Conservation (phyloP, 2,113 vertebrate genomes). For the Gorilla gorilla region DNA sequence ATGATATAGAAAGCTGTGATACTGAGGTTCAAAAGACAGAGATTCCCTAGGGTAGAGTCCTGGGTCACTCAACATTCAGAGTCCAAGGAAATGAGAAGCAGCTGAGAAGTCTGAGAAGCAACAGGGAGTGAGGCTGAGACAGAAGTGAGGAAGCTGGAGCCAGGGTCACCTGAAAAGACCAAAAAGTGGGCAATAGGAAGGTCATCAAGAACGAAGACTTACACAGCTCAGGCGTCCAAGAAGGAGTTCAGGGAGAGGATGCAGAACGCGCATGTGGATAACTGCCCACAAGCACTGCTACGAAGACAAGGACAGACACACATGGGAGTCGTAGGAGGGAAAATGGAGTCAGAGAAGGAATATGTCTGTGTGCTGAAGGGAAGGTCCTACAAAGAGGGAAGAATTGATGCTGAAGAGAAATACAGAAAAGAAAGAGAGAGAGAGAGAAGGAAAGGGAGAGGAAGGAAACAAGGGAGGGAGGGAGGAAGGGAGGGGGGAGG, state of each 20-base stretch:
- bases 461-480: no score
- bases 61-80: neutral
- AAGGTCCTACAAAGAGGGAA: neutral
- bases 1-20: no score
- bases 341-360: neutral
- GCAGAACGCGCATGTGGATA: accelerated
- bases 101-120: neutral
- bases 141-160: neutral
- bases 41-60: no score
- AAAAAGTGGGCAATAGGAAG: no score
- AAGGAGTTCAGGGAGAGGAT: neutral
- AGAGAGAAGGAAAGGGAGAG: no score
- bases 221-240: no score
- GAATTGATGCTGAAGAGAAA: neutral
- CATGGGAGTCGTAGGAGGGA: neutral
- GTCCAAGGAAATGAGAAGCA: neutral
- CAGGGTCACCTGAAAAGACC: neutral
- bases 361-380: no score
- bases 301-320: neutral
- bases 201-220: neutral
- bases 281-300: neutral
- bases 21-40: neutral
- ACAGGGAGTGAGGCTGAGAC: no score
- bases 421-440: neutral
- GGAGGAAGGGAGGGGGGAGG: no score